A percentile compares a stretch with the other conserved stretches of the same genome.
These are phyloP conservation scores for Acropternis orthonyx DNA, from an alignment of 2,797 vertebrate genomes.

Conservation along the genomic window DNA sequence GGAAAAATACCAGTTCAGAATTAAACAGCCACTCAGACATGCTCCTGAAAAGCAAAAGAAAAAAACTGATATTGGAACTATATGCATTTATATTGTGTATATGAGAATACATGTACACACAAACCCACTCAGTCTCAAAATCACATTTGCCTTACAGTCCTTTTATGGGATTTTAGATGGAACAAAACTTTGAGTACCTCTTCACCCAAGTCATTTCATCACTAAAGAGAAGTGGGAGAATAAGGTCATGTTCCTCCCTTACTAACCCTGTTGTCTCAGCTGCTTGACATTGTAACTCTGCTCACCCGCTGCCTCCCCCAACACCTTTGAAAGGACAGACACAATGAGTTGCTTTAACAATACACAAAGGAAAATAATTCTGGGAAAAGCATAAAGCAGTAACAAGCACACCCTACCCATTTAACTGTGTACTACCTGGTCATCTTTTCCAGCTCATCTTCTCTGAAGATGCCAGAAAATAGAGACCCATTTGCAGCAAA, in stretches of 20 bases:
- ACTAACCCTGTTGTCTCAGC: neutral
- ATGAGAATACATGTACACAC: neutral
- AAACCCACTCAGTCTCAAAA: neutral
- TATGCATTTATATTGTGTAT: neutral
- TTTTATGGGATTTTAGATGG: neutral
- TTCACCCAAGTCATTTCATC: neutral
- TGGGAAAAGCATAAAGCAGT: neutral
- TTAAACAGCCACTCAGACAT: neutral
- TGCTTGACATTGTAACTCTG: neutral
- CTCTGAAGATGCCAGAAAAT: neutral
- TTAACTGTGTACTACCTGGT: neutral
- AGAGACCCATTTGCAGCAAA: accelerated
- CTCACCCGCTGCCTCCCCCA: neutral
- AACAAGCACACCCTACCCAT: neutral
- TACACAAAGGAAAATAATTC: neutral
- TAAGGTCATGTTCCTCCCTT: neutral
- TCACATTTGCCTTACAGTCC: neutral
- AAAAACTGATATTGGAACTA: neutral
- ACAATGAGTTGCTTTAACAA: accelerated
- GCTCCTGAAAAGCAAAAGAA: slow-evolving; percentile 8
- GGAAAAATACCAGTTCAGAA: neutral
- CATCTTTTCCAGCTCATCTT: neutral
- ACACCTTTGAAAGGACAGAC: accelerated
- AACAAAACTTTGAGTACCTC: neutral
- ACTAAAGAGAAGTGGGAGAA: neutral